A percentile compares a stretch with the other conserved stretches of the same genome.
Evolutionary conservation across 37 sponge, comb jelly and placozoan species (phyloP).

Genomic region (Hexactinellida sp.): DNA sequence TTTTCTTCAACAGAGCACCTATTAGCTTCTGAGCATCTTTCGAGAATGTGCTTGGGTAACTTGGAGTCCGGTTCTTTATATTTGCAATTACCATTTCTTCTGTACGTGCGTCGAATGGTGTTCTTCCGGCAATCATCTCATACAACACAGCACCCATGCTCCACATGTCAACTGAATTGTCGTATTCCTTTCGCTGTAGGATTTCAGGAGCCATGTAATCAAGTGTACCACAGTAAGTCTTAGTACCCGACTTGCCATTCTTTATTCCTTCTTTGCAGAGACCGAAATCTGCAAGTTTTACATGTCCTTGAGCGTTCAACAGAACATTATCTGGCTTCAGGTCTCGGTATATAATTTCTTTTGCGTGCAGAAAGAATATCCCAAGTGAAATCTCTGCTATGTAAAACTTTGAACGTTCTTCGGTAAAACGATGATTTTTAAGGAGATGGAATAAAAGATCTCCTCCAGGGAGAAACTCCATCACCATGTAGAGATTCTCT

Average conservation of each 20-base stretch:
- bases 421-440: not conserved
- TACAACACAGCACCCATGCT: not conserved
- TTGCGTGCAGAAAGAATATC: not conserved
- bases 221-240: not conserved
- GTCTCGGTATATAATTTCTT: slow-evolving; percentile 9
- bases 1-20: not conserved
- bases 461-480: slow-evolving; percentile 3
- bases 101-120: slow-evolving; percentile 1
- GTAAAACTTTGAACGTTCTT: not conserved
- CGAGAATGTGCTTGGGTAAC: not conserved
- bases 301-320: not conserved
- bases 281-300: slow-evolving; percentile 8
- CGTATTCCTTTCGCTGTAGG: not conserved
- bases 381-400: not conserved
- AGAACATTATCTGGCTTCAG: slow-evolving; percentile 10
- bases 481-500: slow-evolving; percentile 13
- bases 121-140: not conserved
- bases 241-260: not conserved
- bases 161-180: slow-evolving; percentile 7
- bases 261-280: slow-evolving; percentile 4
- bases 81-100: not conserved
- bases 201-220: slow-evolving; percentile 13
- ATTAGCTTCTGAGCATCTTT: not conserved
- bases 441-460: not conserved
- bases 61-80: not conserved